phyloP scores from a whole-genome alignment of 2,888 invertebrate species.

The Polyploca ridens region DNA sequence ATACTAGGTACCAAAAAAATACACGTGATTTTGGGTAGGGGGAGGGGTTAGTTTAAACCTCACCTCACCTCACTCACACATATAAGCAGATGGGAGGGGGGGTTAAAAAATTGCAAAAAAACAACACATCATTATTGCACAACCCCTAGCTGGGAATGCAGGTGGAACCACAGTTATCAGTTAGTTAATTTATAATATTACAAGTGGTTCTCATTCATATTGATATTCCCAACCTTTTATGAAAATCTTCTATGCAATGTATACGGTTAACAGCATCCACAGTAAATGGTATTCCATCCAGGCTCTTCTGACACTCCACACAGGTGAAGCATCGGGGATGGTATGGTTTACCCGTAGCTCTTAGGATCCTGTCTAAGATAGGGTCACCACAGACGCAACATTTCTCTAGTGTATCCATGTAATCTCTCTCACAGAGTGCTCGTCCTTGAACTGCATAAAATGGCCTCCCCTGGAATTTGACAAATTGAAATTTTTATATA shows the following conservation, averaged over 20 bases:
- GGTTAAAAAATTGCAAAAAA: too few species aligned
- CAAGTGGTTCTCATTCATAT: not conserved
- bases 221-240: conserved; percentile 89
- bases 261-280: conserved; percentile 99
- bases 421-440: conserved; percentile 98
- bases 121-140: too few species aligned
- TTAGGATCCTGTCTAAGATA: conserved; percentile 96
- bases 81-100: too few species aligned
- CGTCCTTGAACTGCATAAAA: conserved; percentile 98
- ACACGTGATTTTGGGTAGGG: too few species aligned
- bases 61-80: too few species aligned
- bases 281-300: conserved; percentile 99
- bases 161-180: too few species aligned
- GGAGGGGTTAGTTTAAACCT: too few species aligned
- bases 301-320: conserved; percentile 96
- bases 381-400: conserved; percentile 98
- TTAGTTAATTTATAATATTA: too few species aligned
- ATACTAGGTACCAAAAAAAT: too few species aligned
- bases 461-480: conserved; percentile 90
- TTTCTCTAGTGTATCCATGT: conserved; percentile 97
- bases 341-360: conserved; percentile 98
- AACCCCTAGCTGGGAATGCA: too few species aligned
- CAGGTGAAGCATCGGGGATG: conserved; percentile 99
- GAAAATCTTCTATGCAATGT: conserved; percentile 99
- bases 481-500: not conserved